These are phyloP conservation scores for Phoxinus dragarum DNA, from an alignment of 2,797 vertebrate genomes.

Conservation along the genomic window DNA sequence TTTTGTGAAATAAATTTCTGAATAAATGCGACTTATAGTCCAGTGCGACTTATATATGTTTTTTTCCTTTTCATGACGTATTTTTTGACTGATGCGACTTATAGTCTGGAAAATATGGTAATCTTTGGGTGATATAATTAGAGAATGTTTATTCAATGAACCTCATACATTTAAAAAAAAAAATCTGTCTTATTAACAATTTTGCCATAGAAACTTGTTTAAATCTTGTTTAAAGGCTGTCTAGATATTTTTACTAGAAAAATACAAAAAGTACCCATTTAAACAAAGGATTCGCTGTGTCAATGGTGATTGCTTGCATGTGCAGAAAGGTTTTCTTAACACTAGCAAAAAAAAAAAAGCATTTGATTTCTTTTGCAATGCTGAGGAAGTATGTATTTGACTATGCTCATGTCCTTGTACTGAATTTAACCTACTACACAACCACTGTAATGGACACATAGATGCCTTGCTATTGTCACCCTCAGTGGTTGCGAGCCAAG, in stretches of 20 bases:
- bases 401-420: background rate
- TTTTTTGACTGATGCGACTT: no score
- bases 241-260: background rate
- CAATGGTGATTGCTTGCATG: background rate
- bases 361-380: background rate
- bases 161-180: no score
- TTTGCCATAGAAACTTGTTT: no score
- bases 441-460: background rate
- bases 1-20: no score
- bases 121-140: no score
- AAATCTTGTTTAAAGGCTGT: background rate
- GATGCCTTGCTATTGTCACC: background rate
- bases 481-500: no score
- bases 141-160: no score
- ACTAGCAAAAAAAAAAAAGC: background rate
- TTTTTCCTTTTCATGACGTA: no score
- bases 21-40: no score
- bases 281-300: background rate
- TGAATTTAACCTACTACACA: background rate
- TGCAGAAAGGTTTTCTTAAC: background rate
- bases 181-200: no score
- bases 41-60: no score
- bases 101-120: no score
- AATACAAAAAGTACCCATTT: background rate
- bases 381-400: conserved; percentile 19